Base-by-base conservation (phyloP, 2,797 vertebrate species). In the Cryptoblepharus egeriae region DNA sequence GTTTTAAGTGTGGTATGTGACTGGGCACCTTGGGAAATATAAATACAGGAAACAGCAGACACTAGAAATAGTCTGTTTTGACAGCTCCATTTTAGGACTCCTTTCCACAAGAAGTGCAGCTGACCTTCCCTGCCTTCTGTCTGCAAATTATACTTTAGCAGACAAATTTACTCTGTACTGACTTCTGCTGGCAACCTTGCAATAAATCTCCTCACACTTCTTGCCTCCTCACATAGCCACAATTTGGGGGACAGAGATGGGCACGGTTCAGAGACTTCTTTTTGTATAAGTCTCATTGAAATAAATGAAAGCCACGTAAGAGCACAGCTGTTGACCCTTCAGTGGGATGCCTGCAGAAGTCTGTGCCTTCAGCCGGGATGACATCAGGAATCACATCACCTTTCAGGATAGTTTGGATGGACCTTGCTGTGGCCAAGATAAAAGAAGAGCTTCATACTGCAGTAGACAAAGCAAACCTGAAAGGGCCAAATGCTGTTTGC, bases 401-500 rank as follows among this genome's bases (percentile, higher is more conserved):
- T 77, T 68, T 52, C 35, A 28, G 35, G 30, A 9, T 60, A 26
- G 45, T 85, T 45, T 79, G 52, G 64, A 74, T 4, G 1, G 3
- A 61, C 60, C 52, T 42, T 1, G 4, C 55, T 72, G 64, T n/a
- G 61, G 24, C 58, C 1, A 1, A 6, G 75, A 22, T 28, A 2
- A 28, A 18, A 32, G 81, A 13, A 3, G 30, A 75, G 35, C 4
- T 35, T 87, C 26, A 18, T 1, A 0, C 37, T 1, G 0, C 52
- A 58, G 30, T 76, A 28, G 12, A 2, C 70, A 67, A 39, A 79
- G 75, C 2, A 10, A 82, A 32, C 35, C 39, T 85, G 76, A 60
- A 78, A 82, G 80, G 77, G 10, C 18, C 75, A 57, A 77, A 85
- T 68, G 35, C 74, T 52, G 74, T 73, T 77, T 55, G 1, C 15